Evolutionary conservation across 1,140 invertebrate species (phyloP).

Genomic region (Sesamia nonagrioides): DNA sequence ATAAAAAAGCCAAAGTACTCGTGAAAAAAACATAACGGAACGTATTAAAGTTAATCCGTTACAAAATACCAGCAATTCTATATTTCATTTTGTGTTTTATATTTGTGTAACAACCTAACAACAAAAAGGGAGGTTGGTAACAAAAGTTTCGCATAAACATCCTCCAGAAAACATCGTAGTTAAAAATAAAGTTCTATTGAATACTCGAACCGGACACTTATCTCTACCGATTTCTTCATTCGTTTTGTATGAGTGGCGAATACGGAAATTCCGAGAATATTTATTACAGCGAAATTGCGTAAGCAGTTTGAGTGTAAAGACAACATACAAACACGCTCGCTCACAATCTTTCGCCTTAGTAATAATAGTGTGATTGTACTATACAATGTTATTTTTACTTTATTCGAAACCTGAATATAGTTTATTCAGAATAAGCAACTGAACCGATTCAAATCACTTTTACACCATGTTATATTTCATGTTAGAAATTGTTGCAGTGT

Average conservation of each 20-base stretch:
- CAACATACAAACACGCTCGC: too few species aligned
- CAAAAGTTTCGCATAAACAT: conserved; percentile 25
- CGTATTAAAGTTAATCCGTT: neutral
- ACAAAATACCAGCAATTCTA: neutral
- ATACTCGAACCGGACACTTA: conserved; percentile 21
- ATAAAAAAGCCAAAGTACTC: neutral
- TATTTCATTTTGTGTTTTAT: conserved; percentile 1
- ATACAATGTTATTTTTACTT: too few species aligned
- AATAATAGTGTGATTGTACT: too few species aligned
- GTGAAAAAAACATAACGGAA: neutral
- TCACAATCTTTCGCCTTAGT: too few species aligned
- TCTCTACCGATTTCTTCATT: neutral
- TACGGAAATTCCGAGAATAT: too few species aligned
- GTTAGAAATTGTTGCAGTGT: too few species aligned
- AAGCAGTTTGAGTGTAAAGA: too few species aligned
- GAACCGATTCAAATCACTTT: too few species aligned
- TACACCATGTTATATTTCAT: too few species aligned
- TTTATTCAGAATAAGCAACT: too few species aligned
- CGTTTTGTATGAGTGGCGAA: neutral
- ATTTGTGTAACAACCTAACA: neutral
- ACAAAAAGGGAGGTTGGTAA: neutral
- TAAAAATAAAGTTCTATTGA: conserved; percentile 17
- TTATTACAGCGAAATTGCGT: too few species aligned
- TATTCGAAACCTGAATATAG: too few species aligned
- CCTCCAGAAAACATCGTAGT: conserved; percentile 4